A percentile compares a stretch with the other conserved stretches of the same genome.
Evolutionary conservation across 1,140 invertebrate genomes (phyloP).

Genomic region (Alviniconcha marisindica): DNA sequence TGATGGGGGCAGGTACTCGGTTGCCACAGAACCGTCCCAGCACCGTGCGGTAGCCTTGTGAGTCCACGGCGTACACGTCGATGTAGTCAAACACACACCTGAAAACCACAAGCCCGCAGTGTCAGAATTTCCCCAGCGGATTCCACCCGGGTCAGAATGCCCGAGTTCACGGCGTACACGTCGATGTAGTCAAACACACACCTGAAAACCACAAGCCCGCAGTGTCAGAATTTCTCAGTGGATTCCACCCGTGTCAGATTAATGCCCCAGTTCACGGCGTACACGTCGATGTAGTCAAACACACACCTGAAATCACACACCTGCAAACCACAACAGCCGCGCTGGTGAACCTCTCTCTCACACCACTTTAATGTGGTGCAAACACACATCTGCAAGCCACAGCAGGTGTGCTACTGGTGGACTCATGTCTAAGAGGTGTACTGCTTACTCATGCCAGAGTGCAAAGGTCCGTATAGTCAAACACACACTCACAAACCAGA

Average conservation of each 20-base stretch:
- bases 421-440: neutral
- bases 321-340: too few species aligned
- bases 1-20: constrained; percentile 56
- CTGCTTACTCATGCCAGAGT: neutral
- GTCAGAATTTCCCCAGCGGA: too few species aligned
- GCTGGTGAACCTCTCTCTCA: too few species aligned
- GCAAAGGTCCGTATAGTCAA: too few species aligned
- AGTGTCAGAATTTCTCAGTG: too few species aligned
- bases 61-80: constrained; percentile 63
- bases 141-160: too few species aligned
- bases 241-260: too few species aligned
- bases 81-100: constrained; percentile 69
- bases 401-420: too few species aligned
- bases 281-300: constrained; percentile 21
- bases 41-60: constrained; percentile 53
- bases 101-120: neutral
- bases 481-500: too few species aligned
- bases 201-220: neutral
- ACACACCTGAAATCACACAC: too few species aligned
- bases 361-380: too few species aligned
- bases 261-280: neutral
- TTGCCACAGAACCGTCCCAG: constrained; percentile 61
- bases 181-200: constrained; percentile 25
- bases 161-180: neutral
- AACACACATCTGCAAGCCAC: too few species aligned